Evolutionary conservation across 2,113 vertebrate genomes (phyloP).

Genomic region (Prionailurus viverrinus): DNA sequence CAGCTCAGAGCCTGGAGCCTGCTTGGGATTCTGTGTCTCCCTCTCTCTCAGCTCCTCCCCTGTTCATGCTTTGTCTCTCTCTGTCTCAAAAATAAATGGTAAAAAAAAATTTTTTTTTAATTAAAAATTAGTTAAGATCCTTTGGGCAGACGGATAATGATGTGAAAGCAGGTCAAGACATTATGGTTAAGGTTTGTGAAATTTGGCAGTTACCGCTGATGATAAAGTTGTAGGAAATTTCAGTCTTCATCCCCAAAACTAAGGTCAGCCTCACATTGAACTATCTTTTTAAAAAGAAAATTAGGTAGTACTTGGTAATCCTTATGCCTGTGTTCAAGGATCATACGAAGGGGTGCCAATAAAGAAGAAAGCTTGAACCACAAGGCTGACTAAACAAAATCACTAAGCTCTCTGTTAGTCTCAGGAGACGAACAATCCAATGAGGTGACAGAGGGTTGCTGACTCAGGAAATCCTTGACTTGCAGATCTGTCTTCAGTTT

Average conservation of each 20-base stretch:
- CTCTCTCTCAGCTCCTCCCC: no score
- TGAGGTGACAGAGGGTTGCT: background rate
- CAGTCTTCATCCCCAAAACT: background rate
- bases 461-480: background rate
- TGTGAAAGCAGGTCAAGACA: slow-evolving; percentile 4
- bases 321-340: background rate
- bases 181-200: background rate
- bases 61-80: no score
- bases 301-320: background rate
- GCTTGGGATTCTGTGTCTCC: no score
- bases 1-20: no score
- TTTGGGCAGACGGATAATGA: background rate
- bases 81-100: no score
- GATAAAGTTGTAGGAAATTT: slow-evolving; percentile 5
- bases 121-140: background rate
- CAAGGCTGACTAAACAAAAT: slow-evolving; percentile 34
- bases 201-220: background rate
- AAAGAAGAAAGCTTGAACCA: background rate
- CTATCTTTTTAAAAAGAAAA: slow-evolving; percentile 41
- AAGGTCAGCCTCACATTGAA: slow-evolving; percentile 43
- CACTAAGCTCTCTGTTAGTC: background rate
- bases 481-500: background rate
- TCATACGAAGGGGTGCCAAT: slow-evolving; percentile 28
- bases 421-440: background rate
- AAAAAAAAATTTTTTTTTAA: no score